Evolutionary conservation across 2,797 vertebrate genomes (phyloP).

Genomic region (Pipistrellus pygmaeus): DNA sequence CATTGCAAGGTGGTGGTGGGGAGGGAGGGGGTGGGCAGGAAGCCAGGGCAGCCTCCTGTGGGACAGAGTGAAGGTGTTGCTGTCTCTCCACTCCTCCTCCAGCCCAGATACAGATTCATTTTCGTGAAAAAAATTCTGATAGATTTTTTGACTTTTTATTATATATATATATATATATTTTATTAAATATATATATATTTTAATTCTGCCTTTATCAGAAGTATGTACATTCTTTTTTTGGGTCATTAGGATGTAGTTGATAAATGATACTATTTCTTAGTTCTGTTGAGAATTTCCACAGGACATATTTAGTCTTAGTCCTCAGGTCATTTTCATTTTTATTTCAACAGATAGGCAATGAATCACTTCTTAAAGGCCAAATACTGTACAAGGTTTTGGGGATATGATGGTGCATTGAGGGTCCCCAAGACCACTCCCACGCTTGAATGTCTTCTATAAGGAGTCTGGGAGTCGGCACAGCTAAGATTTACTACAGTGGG

Average conservation of each 20-base stretch:
- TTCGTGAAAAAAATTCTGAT: background rate
- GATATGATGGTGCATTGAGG: background rate
- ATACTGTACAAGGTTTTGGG: background rate
- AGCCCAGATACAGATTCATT: background rate
- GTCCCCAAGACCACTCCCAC: background rate
- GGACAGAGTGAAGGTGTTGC: background rate
- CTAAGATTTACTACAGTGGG: background rate
- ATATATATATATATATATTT: too few species aligned
- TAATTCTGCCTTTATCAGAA: background rate
- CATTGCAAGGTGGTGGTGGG: background rate
- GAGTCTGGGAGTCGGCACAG: background rate
- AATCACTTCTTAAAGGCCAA: background rate
- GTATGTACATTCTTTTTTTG: background rate
- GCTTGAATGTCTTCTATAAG: background rate
- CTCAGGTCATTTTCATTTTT: conserved; percentile 16
- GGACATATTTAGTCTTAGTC: background rate
- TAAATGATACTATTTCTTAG: conserved; percentile 5
- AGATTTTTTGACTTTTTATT: background rate
- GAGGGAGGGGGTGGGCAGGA: background rate
- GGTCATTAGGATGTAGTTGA: background rate
- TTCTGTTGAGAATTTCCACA: conserved; percentile 32
- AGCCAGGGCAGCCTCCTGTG: background rate
- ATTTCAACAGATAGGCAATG: background rate
- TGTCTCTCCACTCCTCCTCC: background rate
- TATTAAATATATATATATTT: background rate